Conservation (phyloP, 2,113 vertebrate genomes). For the Bettongia penicillata region DNA sequence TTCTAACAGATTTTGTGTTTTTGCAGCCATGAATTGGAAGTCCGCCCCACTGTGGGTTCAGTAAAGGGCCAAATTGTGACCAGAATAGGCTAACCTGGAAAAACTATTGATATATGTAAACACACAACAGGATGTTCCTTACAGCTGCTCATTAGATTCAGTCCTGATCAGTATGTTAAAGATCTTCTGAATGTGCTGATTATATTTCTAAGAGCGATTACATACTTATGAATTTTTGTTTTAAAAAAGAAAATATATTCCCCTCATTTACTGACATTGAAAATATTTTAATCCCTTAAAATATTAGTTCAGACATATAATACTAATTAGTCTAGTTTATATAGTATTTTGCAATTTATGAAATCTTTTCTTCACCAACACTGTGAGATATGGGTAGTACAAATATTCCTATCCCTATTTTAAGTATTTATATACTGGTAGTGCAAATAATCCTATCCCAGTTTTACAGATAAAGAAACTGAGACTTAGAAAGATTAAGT, state of each 20-base stretch:
- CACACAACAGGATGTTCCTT: conserved; percentile 56
- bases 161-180: conserved; percentile 8
- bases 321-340: background rate
- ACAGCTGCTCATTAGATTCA: conserved; percentile 36
- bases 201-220: background rate
- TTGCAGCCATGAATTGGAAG: conserved; percentile 33
- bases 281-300: conserved; percentile 25
- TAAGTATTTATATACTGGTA: background rate
- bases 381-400: background rate
- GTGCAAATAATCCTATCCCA: background rate
- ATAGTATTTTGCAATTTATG: background rate
- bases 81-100: conserved; percentile 59
- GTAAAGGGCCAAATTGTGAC: conserved; percentile 39
- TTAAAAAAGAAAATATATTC: background rate
- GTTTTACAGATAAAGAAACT: background rate
- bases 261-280: background rate
- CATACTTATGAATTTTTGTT: background rate
- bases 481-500: background rate
- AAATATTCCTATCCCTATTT: background rate
- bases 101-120: conserved; percentile 54
- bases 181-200: conserved; percentile 14
- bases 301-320: background rate
- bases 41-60: conserved; percentile 3
- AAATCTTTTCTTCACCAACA: background rate
- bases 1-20: conserved; percentile 38